Evolutionary conservation across 2,888 invertebrate genomes (phyloP).

Genomic region (Xestoiulus laeticollis): DNA sequence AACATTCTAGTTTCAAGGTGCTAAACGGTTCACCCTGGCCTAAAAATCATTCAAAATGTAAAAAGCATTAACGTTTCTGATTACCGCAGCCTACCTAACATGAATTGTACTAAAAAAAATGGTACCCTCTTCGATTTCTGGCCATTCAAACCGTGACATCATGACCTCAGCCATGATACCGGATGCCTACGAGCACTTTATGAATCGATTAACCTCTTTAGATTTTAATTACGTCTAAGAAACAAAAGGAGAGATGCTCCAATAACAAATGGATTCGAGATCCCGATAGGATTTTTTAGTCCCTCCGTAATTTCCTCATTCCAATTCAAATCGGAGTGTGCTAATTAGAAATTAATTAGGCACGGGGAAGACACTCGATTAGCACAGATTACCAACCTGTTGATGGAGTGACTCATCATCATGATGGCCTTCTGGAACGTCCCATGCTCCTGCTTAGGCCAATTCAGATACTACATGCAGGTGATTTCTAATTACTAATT

Average conservation of each 20-base stretch:
- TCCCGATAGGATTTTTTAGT: background rate
- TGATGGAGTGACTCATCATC: background rate
- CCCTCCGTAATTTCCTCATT: conserved; percentile 18
- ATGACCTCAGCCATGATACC: conserved; percentile 22
- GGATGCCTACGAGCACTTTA: conserved; percentile 30
- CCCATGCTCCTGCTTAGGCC: background rate
- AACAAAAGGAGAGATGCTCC: conserved; percentile 11
- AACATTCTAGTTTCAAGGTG: background rate
- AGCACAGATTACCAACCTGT: background rate
- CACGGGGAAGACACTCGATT: background rate
- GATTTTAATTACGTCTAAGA: conserved; percentile 8
- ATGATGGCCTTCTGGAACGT: background rate
- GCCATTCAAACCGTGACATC: background rate
- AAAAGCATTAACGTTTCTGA: conserved; percentile 6
- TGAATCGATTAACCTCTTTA: conserved; percentile 41
- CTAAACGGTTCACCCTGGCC: conserved; percentile 39
- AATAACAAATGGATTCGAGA: background rate
- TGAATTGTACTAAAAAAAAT: background rate
- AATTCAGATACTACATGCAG: background rate
- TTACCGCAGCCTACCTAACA: background rate
- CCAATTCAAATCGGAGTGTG: background rate
- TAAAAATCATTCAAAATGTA: background rate
- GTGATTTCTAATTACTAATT: no score
- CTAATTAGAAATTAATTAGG: background rate
- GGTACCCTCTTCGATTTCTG: conserved; percentile 31